Evolutionary conservation across 2,888 invertebrate genomes (phyloP), one percentile per base, ranked within the genome.

Genomic region (Rotaria socialis): DNA sequence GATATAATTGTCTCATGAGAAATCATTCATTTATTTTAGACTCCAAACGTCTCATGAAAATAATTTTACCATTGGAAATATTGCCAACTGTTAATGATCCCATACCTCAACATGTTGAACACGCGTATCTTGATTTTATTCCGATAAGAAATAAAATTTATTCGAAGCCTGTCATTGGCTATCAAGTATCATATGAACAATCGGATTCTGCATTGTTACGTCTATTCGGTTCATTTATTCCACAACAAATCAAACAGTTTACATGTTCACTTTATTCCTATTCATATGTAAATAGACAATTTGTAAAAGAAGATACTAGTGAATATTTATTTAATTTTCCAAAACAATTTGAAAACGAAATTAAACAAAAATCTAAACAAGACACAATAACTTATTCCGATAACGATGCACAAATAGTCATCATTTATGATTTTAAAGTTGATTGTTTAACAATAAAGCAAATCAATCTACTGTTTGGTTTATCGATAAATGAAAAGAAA

Each of bases 121-220:
- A 80, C n/a, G 24, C 47, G 10, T 80, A 80, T 24, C 24, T 80
- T 47, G 80, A 80, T 80, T 80, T 80, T 80, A 4, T 80, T 47
- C 11, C 2, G 8, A 35, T 41, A 16, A 27, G 35, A 27, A 67
- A 35, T 41, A 67, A 67, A 27, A 16, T 5, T 19, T 67, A 67
- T 67, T 47, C 80, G 1, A 19, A 80, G 47, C 43, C 80, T 11
- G 5, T 80, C 2, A 80, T 80, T 80, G 80, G 80, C 6, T 80
- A 80, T 80, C 80, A 80, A 80, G 10, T 80, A 47, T 47, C 80
- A 24, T 47, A 80, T n/a, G 80, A 80, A 47, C 80, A 80, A 80
- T 80, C 80, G 7, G 80, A 80, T 80, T 80, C 80, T 22, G 47
- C 80, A 47, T 80, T 80, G 47, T 47, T 80, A 47, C 80, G 80